phyloP scores from a whole-genome alignment of 2,113 vertebrate species.

The Rhabdomys dilectus region DNA sequence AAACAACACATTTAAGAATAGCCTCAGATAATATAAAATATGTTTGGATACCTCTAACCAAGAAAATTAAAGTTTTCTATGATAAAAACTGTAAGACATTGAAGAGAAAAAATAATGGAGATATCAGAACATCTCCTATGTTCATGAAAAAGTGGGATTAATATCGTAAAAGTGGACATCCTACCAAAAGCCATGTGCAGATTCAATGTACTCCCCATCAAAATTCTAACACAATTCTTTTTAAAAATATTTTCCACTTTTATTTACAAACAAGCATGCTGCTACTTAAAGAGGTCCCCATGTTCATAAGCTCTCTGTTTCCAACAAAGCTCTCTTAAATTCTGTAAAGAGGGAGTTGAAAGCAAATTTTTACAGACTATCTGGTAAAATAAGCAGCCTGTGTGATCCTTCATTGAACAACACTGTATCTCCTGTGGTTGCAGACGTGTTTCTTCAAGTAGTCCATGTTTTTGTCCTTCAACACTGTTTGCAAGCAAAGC shows the following conservation, averaged over 20 bases:
- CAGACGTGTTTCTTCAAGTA: not conserved
- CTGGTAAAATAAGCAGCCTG: not conserved
- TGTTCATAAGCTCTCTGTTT: not conserved
- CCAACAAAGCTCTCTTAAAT: not conserved
- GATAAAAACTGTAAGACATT: not conserved
- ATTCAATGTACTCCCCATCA: not conserved
- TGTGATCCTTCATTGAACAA: not conserved
- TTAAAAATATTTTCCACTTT: not conserved
- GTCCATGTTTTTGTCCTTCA: conserved; percentile 15
- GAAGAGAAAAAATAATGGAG: not conserved
- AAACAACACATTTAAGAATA: not conserved
- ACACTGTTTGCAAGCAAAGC: not conserved
- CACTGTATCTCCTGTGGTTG: not conserved
- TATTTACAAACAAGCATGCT: not conserved
- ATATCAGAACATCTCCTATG: not conserved
- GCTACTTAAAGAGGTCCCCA: not conserved
- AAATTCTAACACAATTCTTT: not conserved
- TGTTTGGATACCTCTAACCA: not conserved
- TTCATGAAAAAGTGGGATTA: not conserved
- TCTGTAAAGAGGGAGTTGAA: not conserved
- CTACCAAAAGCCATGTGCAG: not conserved
- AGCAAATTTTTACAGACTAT: conserved; percentile 16
- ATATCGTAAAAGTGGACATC: not conserved
- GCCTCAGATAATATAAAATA: not conserved
- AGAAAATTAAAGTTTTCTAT: not conserved